phyloP scores from a whole-genome alignment of 2,113 vertebrate genomes.

The Rhagologus leucostigma region DNA sequence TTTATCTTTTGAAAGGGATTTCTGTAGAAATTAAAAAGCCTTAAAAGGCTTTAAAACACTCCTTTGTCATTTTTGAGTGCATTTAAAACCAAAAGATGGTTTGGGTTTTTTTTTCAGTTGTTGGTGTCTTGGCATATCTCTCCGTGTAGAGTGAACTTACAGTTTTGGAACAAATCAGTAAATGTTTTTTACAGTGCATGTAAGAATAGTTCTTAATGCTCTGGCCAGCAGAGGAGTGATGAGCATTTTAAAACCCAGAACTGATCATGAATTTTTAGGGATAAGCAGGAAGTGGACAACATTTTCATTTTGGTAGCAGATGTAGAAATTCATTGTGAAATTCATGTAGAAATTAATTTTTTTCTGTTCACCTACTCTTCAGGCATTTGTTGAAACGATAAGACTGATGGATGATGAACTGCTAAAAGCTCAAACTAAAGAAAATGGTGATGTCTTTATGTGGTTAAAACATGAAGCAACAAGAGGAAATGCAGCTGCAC shows the following conservation, averaged over 20 bases:
- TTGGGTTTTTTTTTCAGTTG: not conserved
- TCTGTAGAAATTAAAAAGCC: not conserved
- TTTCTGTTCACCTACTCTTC: not conserved
- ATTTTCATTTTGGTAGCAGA: not conserved
- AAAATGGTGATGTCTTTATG: conserved; percentile 80
- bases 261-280: not conserved
- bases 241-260: not conserved
- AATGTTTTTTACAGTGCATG: not conserved
- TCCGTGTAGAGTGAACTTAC: not conserved
- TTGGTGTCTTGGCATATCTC: not conserved
- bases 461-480: conserved; percentile 85
- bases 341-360: not conserved
- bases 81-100: not conserved
- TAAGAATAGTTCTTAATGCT: not conserved
- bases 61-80: not conserved
- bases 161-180: not conserved
- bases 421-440: conserved; percentile 76
- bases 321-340: not conserved
- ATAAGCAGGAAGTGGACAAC: not conserved
- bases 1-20: not conserved
- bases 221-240: not conserved
- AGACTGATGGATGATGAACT: conserved; percentile 78
- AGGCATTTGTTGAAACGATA: conserved; percentile 82
- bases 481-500: conserved; percentile 82
- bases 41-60: not conserved